Conservation (phyloP, 2,888 invertebrate genomes). For the Orchesellides sinensis region DNA sequence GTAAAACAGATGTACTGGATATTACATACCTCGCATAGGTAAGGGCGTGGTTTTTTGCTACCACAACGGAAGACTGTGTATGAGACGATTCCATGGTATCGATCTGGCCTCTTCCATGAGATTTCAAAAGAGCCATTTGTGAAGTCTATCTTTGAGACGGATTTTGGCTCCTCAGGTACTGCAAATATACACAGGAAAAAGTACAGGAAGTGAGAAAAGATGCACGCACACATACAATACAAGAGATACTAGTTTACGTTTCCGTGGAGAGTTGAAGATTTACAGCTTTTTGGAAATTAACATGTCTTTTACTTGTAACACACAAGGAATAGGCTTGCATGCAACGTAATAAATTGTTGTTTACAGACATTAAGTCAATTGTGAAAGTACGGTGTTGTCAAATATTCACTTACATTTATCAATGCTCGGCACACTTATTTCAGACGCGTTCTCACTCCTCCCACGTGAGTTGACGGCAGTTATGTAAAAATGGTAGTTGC, state of each 20-base stretch:
- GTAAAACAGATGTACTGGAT: not conserved
- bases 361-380: too few relatives aligned
- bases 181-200: slow-evolving; percentile 53
- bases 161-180: slow-evolving; percentile 79
- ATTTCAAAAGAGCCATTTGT: slow-evolving; percentile 85
- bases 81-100: slow-evolving; percentile 76
- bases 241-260: not conserved
- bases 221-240: not conserved
- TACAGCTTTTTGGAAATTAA: not conserved
- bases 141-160: slow-evolving; percentile 85
- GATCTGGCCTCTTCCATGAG: slow-evolving; percentile 83
- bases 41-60: slow-evolving; percentile 80
- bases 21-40: slow-evolving; percentile 80
- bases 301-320: too few relatives aligned
- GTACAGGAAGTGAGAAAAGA: slow-evolving; percentile 33
- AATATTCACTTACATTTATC: slow-evolving; percentile 78
- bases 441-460: slow-evolving; percentile 80
- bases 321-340: too few relatives aligned
- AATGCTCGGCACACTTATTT: slow-evolving; percentile 81
- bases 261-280: slow-evolving; percentile 13
- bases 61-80: slow-evolving; percentile 91
- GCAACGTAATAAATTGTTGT: too few relatives aligned
- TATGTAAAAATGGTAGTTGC: slow-evolving; percentile 80
- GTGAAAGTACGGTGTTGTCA: too few relatives aligned
- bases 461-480: slow-evolving; percentile 82